phyloP scores from a whole-genome alignment of 2,113 vertebrate species.

The Natator depressus region DNA sequence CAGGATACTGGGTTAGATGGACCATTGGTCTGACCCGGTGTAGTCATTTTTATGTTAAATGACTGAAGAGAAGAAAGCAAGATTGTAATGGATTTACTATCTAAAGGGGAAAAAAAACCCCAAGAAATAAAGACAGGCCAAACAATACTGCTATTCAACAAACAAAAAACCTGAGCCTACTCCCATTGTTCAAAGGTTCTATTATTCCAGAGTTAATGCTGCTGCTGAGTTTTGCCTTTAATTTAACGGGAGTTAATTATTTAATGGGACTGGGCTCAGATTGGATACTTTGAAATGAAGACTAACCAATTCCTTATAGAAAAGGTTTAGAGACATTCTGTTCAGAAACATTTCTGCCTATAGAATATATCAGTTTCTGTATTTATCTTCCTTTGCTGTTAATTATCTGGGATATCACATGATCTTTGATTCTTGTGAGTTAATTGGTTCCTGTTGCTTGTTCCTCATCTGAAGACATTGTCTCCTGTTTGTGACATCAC shows the following conservation, averaged over 20 bases:
- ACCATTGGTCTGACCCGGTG: neutral
- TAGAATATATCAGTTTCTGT: neutral
- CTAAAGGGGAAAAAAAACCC: neutral
- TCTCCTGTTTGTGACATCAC: neutral
- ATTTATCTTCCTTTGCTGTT: neutral
- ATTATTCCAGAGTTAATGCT: neutral
- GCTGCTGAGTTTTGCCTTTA: neutral
- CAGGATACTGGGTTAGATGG: neutral
- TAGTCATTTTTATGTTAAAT: neutral
- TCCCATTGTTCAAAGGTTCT: neutral
- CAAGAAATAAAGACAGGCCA: neutral
- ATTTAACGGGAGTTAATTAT: neutral
- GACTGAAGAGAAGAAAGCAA: neutral
- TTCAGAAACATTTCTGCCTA: neutral
- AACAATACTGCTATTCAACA: neutral
- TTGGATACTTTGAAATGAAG: neutral
- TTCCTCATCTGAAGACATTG: neutral
- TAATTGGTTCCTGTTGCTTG: neutral
- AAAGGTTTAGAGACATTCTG: neutral
- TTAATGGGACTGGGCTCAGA: neutral
- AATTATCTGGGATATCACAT: neutral
- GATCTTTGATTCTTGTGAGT: neutral
- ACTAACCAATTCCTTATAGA: neutral
- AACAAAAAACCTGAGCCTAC: neutral
- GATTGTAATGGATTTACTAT: neutral